Evolutionary conservation across 2,888 invertebrate genomes (phyloP).

Genomic region (Ophion ellenae): DNA sequence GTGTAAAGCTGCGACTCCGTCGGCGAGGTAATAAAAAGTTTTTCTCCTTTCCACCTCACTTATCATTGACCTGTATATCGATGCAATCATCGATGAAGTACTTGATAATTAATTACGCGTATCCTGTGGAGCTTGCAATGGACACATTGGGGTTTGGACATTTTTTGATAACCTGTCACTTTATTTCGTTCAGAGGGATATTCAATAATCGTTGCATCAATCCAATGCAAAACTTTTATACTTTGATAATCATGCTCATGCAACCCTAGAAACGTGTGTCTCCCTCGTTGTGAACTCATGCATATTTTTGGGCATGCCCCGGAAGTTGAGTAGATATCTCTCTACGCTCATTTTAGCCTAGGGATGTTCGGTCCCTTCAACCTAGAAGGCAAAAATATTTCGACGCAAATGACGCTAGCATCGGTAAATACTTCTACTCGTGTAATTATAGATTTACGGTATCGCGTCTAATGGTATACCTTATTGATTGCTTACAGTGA

Average conservation of each 20-base stretch:
- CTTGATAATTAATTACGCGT: neutral
- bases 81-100: neutral
- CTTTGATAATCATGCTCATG: slow-evolving; percentile 55
- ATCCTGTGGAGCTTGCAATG: neutral
- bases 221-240: slow-evolving; percentile 37
- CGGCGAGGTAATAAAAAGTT: neutral
- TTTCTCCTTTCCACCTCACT: neutral
- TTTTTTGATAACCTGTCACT: neutral
- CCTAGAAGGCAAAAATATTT: neutral
- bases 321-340: slow-evolving; percentile 14
- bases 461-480: neutral
- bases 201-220: slow-evolving; percentile 20
- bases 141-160: neutral
- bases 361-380: slow-evolving; percentile 2
- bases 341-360: slow-evolving; percentile 17
- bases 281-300: slow-evolving; percentile 44
- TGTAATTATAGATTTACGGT: neutral
- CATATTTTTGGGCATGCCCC: slow-evolving; percentile 53
- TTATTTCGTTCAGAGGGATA: slow-evolving; percentile 10
- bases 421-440: slow-evolving; percentile 9
- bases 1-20: slow-evolving; percentile 20
- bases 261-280: slow-evolving; percentile 42
- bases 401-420: neutral
- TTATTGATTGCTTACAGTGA: neutral
- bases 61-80: no score